Conservation (phyloP, 35 echinoderm and acorn worm genomes). For the Strongylocentrotus purpuratus region DNA sequence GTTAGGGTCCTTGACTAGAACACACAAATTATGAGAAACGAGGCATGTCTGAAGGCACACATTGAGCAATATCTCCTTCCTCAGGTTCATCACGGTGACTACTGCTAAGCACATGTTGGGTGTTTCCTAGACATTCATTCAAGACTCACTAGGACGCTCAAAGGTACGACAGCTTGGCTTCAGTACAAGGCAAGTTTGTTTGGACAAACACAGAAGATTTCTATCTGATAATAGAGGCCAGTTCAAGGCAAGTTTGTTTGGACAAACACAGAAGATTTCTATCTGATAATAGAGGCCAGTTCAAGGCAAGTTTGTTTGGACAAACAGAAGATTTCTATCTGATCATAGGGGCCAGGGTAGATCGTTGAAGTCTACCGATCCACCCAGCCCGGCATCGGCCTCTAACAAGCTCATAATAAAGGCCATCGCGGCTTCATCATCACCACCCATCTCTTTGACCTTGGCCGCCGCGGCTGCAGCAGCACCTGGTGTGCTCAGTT, state of each 20-base stretch:
- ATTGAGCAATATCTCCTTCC: background rate
- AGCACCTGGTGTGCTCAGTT: background rate
- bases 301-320: background rate
- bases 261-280: background rate
- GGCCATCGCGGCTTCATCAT: slow-evolving; percentile 91
- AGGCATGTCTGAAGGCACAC: background rate
- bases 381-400: slow-evolving; percentile 89
- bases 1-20: background rate
- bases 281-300: slow-evolving; percentile 74
- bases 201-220: background rate
- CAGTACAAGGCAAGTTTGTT: background rate
- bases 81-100: background rate
- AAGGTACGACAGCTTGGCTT: background rate
- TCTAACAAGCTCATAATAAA: slow-evolving; percentile 96
- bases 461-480: slow-evolving; percentile 36
- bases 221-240: slow-evolving; percentile 64
- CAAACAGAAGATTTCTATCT: background rate
- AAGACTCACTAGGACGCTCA: no score
- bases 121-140: no score
- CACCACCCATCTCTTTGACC: slow-evolving; percentile 45
- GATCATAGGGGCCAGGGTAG: slow-evolving; percentile 87
- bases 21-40: background rate
- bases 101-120: no score
- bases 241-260: background rate
- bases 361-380: slow-evolving; percentile 84